phyloP scores from a whole-genome alignment of 2,113 vertebrate genomes.

The Sylvietta virens region DNA sequence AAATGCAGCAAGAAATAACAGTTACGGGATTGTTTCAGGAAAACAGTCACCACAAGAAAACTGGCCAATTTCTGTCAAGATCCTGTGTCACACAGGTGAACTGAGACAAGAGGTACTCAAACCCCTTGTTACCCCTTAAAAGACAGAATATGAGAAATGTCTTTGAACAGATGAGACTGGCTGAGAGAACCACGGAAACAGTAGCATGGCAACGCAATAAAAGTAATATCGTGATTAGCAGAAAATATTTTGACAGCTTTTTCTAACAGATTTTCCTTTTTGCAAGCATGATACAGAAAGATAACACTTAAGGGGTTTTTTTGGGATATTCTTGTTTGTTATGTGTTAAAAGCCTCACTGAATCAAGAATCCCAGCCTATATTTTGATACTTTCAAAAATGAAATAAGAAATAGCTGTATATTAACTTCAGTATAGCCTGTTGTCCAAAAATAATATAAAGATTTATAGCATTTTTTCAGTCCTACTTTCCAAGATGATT shows the following conservation, averaged over 20 bases:
- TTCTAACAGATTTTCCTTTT: not conserved
- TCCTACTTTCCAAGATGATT: not conserved
- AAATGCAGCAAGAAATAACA: not conserved
- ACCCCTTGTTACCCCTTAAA: not conserved
- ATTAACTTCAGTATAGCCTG: not conserved
- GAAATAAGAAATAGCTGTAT: not conserved
- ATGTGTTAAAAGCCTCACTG: not conserved
- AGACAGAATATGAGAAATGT: not conserved
- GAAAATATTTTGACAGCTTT: not conserved
- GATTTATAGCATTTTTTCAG: not conserved
- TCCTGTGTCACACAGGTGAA: not conserved
- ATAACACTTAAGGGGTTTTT: not conserved
- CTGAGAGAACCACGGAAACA: not conserved
- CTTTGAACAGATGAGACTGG: not conserved
- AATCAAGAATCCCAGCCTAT: not conserved
- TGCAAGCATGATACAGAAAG: not conserved
- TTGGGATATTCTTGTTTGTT: not conserved
- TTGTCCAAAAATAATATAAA: not conserved
- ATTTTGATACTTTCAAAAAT: not conserved
- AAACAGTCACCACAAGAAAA: not conserved
- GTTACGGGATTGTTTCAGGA: not conserved
- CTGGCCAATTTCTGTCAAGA: not conserved
- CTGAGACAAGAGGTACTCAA: not conserved
- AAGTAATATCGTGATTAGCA: not conserved
- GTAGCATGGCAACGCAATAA: not conserved